Evolutionary conservation across 2,797 vertebrate genomes (phyloP).

Genomic region (Chelon auratus): DNA sequence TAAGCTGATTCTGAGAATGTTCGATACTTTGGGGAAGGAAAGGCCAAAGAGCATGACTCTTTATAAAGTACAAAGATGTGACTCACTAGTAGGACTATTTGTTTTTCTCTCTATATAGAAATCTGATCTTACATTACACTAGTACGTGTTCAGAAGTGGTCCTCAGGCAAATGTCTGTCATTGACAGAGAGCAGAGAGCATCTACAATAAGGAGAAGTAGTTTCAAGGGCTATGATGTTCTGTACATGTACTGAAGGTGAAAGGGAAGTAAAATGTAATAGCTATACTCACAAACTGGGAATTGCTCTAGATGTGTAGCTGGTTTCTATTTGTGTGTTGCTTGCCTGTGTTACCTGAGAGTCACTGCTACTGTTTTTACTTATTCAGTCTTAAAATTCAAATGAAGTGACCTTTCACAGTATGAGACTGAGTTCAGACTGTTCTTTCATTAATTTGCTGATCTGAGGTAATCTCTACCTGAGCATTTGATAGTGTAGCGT

Average conservation of each 20-base stretch:
- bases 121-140: not conserved
- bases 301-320: not conserved
- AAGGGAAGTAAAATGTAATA: conserved; percentile 56
- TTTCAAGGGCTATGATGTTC: not conserved
- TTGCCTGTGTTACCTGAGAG: not conserved
- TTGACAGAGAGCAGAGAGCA: not conserved
- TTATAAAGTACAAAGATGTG: not conserved
- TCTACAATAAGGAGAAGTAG: conserved; percentile 49
- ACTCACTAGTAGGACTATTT: no score
- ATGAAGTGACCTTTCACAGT: not conserved
- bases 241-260: conserved; percentile 3
- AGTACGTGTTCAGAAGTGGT: no score
- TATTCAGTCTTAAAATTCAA: conserved; percentile 18
- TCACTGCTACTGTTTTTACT: not conserved
- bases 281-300: not conserved
- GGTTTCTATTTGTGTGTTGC: not conserved
- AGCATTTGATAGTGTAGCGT: not conserved
- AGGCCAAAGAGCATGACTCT: not conserved
- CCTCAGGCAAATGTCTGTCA: not conserved
- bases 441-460: no score
- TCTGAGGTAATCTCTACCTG: not conserved
- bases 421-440: no score
- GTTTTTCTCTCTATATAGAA: not conserved
- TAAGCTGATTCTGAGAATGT: not conserved
- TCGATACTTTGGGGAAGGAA: not conserved